A percentile compares a stretch with the other conserved stretches of the same genome.
These are phyloP conservation scores for Macrobrachium rosenbergii DNA, from an alignment of 1,140 invertebrate genomes.

Conservation along the genomic window DNA sequence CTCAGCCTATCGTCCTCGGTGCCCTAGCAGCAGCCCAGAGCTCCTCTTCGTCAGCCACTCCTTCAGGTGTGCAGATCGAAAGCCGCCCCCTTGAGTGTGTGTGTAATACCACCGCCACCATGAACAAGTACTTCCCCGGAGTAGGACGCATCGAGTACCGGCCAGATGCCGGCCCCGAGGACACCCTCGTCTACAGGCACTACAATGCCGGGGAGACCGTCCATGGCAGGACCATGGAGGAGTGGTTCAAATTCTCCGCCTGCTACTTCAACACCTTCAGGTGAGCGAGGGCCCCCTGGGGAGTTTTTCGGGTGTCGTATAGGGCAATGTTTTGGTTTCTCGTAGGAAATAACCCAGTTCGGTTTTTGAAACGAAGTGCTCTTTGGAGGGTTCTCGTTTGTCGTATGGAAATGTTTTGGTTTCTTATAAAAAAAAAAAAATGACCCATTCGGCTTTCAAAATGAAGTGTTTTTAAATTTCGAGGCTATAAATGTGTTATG, in stretches of 20 bases:
- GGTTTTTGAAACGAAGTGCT: too few relatives aligned
- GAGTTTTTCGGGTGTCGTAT: too few relatives aligned
- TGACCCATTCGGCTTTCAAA: too few relatives aligned
- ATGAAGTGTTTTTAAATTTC: too few relatives aligned
- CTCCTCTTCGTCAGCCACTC: background rate
- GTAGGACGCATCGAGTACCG: constrained; percentile 70
- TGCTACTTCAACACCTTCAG: constrained; percentile 74
- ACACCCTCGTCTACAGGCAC: constrained; percentile 65
- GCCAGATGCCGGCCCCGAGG: constrained; percentile 64
- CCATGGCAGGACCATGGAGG: constrained; percentile 74
- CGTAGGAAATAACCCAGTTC: too few relatives aligned
- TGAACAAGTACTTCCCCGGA: constrained; percentile 68
- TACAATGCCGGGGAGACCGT: constrained; percentile 69
- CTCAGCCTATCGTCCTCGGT: too few relatives aligned
- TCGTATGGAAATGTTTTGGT: too few relatives aligned
- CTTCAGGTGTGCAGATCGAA: background rate
- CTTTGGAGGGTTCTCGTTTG: too few relatives aligned
- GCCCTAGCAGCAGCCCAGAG: background rate
- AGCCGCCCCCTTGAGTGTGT: too few relatives aligned
- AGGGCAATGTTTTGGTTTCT: too few relatives aligned
- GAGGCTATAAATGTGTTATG: too few relatives aligned
- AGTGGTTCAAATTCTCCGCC: constrained; percentile 77
- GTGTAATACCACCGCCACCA: constrained; percentile 1
- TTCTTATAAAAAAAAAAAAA: too few relatives aligned
- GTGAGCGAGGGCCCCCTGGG: constrained; percentile 65